Evolutionary conservation across 2,888 invertebrate genomes (phyloP).

Genomic region (Seladonia tumulorum): DNA sequence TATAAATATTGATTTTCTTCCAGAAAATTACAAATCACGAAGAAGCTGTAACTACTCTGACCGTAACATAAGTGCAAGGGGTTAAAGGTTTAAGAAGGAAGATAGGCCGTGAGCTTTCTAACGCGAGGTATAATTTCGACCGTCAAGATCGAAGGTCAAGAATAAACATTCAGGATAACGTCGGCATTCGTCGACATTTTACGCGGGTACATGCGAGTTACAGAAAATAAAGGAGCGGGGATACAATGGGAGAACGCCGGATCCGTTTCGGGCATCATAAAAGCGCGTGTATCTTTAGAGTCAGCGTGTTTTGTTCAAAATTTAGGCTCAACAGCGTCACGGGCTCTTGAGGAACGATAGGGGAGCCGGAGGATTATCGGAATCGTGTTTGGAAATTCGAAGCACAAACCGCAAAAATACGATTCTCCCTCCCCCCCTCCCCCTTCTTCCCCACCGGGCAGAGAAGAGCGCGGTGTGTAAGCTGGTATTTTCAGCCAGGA

Average conservation of each 20-base stretch:
- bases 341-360: background rate
- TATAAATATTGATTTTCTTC: no score
- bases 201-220: background rate
- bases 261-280: background rate
- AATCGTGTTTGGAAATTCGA: conserved; percentile 3
- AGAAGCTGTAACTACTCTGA: no score
- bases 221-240: background rate
- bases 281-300: background rate
- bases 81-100: no score
- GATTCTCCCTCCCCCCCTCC: background rate
- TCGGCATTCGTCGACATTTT: background rate
- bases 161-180: background rate
- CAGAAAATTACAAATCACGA: no score
- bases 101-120: background rate
- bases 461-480: conserved; percentile 28
- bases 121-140: background rate
- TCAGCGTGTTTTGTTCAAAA: background rate
- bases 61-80: no score
- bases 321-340: background rate
- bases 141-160: background rate
- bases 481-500: conserved; percentile 55
- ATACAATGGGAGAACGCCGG: background rate
- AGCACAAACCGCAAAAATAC: conserved; percentile 22
- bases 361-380: background rate
- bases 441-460: background rate